These are phyloP conservation scores for Torymus auratus DNA, from an alignment of 2,888 invertebrate species.

Conservation along the genomic window DNA sequence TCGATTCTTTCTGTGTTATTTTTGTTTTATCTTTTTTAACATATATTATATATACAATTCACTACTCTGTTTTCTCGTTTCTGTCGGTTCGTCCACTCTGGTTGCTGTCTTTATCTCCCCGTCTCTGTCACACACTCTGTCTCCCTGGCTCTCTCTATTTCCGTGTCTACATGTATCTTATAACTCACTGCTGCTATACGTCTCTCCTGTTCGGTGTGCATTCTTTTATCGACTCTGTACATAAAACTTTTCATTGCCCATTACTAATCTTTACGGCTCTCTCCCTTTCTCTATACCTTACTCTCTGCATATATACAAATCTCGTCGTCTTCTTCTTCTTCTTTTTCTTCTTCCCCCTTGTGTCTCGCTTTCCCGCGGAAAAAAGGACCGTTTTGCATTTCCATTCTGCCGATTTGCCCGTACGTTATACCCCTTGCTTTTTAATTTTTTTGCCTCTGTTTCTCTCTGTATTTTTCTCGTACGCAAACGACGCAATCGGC, in stretches of 20 bases:
- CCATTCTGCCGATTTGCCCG: conserved; percentile 30
- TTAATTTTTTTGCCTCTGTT: neutral
- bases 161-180: neutral
- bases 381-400: conserved; percentile 14
- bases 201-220: neutral
- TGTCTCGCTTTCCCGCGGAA: neutral
- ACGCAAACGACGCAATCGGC: no score
- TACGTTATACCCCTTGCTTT: neutral
- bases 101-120: neutral
- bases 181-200: neutral
- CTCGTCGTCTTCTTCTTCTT: neutral
- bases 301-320: neutral
- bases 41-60: neutral
- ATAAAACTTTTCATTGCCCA: conserved; percentile 52
- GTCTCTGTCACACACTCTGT: neutral
- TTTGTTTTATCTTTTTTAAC: no score
- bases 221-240: conserved; percentile 46
- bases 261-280: conserved; percentile 48
- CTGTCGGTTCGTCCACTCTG: neutral
- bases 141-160: conserved; percentile 4
- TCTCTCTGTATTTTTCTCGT: neutral
- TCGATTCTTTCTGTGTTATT: no score
- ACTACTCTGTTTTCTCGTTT: neutral
- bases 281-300: neutral
- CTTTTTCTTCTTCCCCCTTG: no score